Percentiles rank a stretch among this genome's conserved stretches.
Conservation (phyloP, 2,888 invertebrate species). For the Tridacna gigas region DNA sequence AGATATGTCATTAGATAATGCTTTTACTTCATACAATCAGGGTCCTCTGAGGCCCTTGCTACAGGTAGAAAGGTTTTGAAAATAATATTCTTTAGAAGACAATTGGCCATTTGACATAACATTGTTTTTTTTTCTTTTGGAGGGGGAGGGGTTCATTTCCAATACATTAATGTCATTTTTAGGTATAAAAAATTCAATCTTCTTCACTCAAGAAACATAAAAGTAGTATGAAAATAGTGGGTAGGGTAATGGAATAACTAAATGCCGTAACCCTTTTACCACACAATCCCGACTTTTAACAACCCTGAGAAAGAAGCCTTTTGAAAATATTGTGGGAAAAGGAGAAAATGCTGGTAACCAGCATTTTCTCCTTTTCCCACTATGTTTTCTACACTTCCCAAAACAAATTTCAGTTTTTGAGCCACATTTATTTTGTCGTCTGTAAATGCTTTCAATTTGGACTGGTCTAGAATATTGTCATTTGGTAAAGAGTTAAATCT, state of each 20-base stretch:
- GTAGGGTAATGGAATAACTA: too few relatives aligned
- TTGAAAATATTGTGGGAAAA: neutral
- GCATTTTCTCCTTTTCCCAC: neutral
- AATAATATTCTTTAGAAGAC: too few relatives aligned
- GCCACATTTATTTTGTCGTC: neutral
- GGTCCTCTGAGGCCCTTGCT: too few relatives aligned
- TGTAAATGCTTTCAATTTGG: neutral
- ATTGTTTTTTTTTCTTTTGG: too few relatives aligned
- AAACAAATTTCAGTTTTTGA: neutral
- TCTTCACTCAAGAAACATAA: too few relatives aligned
- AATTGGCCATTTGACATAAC: too few relatives aligned
- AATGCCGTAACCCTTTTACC: neutral
- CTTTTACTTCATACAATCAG: neutral
- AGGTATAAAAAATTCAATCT: too few relatives aligned
- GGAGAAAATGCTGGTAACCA: neutral
- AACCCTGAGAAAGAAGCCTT: neutral
- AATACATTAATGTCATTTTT: too few relatives aligned
- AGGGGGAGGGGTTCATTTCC: too few relatives aligned
- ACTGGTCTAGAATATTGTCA: neutral
- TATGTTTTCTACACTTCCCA: neutral
- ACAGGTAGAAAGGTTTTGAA: too few relatives aligned
- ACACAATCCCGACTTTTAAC: neutral
- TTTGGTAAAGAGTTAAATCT: neutral
- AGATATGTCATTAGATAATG: slow-evolving; percentile 24
- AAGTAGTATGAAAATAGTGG: too few relatives aligned